phyloP scores from a whole-genome alignment of 2,113 vertebrate species.

The Procapra przewalskii region DNA sequence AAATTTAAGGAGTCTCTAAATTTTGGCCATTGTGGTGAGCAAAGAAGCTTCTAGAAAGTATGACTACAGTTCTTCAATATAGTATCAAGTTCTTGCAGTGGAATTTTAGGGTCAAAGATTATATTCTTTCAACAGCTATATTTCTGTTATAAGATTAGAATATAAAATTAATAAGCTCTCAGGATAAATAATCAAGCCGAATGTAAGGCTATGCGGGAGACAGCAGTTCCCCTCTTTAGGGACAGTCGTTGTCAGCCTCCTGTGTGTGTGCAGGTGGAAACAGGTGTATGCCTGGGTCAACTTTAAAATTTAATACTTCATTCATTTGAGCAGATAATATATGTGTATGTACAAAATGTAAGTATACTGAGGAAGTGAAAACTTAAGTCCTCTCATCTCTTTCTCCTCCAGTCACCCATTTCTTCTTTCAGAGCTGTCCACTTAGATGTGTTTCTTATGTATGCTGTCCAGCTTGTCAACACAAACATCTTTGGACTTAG shows the following conservation, averaged over 20 bases:
- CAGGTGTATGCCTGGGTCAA: not conserved
- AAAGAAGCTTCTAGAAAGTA: not conserved
- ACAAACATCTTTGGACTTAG: not conserved
- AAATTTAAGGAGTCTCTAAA: not conserved
- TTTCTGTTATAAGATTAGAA: constrained; percentile 24
- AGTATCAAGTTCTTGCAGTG: not conserved
- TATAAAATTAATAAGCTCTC: not conserved
- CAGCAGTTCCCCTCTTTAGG: not conserved
- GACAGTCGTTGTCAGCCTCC: not conserved
- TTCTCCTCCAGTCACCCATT: not conserved
- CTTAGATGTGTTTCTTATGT: not conserved
- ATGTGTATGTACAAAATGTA: not conserved
- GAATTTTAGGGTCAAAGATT: constrained; percentile 13
- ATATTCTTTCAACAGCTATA: not conserved
- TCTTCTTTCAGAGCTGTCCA: not conserved
- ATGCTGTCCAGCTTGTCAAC: not conserved
- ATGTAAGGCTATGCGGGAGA: not conserved
- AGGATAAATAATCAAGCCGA: not conserved
- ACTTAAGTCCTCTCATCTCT: not conserved
- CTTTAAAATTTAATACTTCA: constrained; percentile 1
- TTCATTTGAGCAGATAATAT: not conserved
- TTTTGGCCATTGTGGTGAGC: not conserved
- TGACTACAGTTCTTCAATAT: not conserved
- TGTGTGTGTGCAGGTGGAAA: not conserved
- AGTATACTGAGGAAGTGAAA: not conserved